A percentile compares a stretch with the other conserved stretches of the same genome.
These are phyloP conservation scores for Dyspetes luteomarginatus DNA, from an alignment of 2,888 invertebrate species.

Conservation along the genomic window DNA sequence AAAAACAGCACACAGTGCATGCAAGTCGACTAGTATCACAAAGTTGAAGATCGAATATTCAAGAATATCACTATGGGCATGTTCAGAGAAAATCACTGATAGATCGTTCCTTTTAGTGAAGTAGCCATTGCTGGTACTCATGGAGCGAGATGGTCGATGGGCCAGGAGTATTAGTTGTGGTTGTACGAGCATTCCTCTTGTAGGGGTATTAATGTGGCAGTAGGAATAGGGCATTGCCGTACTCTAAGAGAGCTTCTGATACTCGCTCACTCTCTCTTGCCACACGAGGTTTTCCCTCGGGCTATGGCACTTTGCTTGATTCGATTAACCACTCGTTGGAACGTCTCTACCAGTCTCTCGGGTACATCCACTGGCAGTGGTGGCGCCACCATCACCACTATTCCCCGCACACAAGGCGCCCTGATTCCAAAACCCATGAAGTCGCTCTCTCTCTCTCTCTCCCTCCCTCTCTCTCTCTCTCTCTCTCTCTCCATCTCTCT, in stretches of 20 bases:
- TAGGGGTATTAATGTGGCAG: slow-evolving; percentile 19
- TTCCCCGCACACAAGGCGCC: slow-evolving; percentile 33
- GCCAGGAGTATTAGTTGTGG: background rate
- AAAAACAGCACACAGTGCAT: too few species aligned
- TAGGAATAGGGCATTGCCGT: slow-evolving; percentile 31
- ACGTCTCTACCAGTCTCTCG: slow-evolving; percentile 66
- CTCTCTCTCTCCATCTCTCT: too few species aligned
- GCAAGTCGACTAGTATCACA: too few species aligned
- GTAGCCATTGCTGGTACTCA: slow-evolving; percentile 55
- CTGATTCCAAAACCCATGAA: slow-evolving; percentile 20
- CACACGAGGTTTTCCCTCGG: slow-evolving; percentile 52
- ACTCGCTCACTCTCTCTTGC: slow-evolving; percentile 16
- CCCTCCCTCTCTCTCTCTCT: too few species aligned
- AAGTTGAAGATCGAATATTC: slow-evolving; percentile 8
- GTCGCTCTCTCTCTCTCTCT: too few species aligned
- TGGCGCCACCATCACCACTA: slow-evolving; percentile 45
- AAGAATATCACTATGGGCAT: slow-evolving; percentile 9
- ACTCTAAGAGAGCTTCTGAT: slow-evolving; percentile 23
- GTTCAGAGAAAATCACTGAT: slow-evolving; percentile 51
- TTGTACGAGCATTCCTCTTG: slow-evolving; percentile 26
- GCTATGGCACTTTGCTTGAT: slow-evolving; percentile 74
- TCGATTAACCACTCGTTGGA: slow-evolving; percentile 76
- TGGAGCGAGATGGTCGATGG: slow-evolving; percentile 26
- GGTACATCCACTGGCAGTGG: slow-evolving; percentile 39
- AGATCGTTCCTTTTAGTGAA: slow-evolving; percentile 45